phyloP scores from a whole-genome alignment of 2,797 vertebrate species.

The Gymnopithys bicolor region DNA sequence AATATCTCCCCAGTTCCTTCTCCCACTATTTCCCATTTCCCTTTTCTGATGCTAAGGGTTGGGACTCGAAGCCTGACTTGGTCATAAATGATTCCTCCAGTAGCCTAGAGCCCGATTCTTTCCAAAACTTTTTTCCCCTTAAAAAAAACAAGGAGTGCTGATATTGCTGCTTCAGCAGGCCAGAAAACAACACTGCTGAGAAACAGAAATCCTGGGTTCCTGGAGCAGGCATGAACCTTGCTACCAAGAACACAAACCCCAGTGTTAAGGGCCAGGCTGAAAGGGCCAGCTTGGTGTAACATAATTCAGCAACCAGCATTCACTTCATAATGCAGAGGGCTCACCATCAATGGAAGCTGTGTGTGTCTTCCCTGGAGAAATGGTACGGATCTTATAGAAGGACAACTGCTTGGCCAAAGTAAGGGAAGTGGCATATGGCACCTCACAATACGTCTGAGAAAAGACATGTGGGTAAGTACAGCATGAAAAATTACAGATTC shows the following conservation, averaged over 20 bases:
- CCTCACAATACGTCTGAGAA: conserved; percentile 87
- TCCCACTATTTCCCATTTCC: neutral
- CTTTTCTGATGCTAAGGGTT: neutral
- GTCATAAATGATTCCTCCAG: neutral
- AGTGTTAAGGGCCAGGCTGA: neutral
- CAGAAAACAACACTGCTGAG: neutral
- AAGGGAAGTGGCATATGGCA: conserved; percentile 91
- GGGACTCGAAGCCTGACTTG: neutral
- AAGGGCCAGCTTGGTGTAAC: neutral
- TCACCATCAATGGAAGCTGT: conserved; percentile 96
- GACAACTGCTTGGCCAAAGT: conserved; percentile 94
- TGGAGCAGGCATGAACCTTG: neutral
- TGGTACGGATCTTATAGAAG: conserved; percentile 90
- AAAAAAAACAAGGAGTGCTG: neutral
- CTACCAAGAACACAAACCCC: neutral
- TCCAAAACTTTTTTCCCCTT: neutral
- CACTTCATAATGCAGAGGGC: neutral
- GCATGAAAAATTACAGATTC: neutral
- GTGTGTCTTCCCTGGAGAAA: conserved; percentile 93
- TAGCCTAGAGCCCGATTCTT: neutral
- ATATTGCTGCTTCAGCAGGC: neutral
- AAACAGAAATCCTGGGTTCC: neutral
- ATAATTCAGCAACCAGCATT: neutral
- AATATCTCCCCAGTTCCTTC: neutral
- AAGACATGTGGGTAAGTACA: neutral